Conservation (phyloP, 2,888 invertebrate genomes). For the Zaprionus bogoriensis region DNA sequence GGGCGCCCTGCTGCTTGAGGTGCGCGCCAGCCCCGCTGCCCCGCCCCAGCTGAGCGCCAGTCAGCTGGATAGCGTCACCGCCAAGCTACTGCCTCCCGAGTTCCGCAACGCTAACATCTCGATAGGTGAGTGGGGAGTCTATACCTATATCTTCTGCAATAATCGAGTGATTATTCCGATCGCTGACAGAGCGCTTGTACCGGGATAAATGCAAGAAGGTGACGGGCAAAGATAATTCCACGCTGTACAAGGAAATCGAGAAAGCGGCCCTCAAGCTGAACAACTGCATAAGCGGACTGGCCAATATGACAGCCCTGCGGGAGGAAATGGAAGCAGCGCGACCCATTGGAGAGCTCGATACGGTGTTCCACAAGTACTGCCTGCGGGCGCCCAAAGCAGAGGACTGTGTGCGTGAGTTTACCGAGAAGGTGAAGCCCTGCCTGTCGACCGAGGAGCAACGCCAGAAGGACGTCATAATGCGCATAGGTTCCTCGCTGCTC, state of each 20-base stretch:
- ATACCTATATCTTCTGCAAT: slow-evolving; percentile 3
- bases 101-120: slow-evolving; percentile 75
- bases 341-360: slow-evolving; percentile 87
- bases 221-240: slow-evolving; percentile 84
- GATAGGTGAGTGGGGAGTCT: slow-evolving; percentile 59
- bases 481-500: slow-evolving; percentile 87
- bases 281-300: slow-evolving; percentile 85
- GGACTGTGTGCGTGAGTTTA: slow-evolving; percentile 86
- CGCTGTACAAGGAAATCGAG: slow-evolving; percentile 84
- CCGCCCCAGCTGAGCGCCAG: slow-evolving; percentile 27
- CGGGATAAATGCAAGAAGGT: slow-evolving; percentile 87
- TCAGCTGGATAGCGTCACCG: slow-evolving; percentile 68
- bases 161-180: neutral
- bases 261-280: slow-evolving; percentile 81
- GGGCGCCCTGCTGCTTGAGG: slow-evolving; percentile 56
- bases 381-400: slow-evolving; percentile 83
- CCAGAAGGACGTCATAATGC: slow-evolving; percentile 86
- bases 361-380: slow-evolving; percentile 90
- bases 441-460: slow-evolving; percentile 86
- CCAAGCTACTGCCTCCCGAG: slow-evolving; percentile 76
- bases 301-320: slow-evolving; percentile 85
- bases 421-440: slow-evolving; percentile 86
- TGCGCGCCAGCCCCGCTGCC: slow-evolving; percentile 42
- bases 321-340: slow-evolving; percentile 88
- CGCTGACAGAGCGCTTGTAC: slow-evolving; percentile 83